phyloP scores from a whole-genome alignment of 2,888 invertebrate genomes.

The Diaphora mendica region DNA sequence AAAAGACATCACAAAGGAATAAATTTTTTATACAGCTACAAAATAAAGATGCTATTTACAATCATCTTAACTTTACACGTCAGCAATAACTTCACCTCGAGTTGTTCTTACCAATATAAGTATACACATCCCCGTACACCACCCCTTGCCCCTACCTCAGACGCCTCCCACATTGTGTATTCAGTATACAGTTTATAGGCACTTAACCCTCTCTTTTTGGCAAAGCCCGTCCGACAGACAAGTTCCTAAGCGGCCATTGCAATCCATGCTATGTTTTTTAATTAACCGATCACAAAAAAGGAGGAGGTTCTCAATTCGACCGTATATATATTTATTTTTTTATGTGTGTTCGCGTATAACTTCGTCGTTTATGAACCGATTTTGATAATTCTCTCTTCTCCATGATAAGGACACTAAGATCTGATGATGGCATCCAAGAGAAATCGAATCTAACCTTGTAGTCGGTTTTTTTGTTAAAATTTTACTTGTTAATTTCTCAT shows the following conservation, averaged over 20 bases:
- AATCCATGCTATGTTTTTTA: constrained; percentile 18
- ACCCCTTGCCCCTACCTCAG: constrained; percentile 23
- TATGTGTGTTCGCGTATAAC: too few relatives aligned
- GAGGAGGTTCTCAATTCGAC: too few relatives aligned
- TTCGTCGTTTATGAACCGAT: too few relatives aligned
- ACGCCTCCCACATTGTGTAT: constrained; percentile 60
- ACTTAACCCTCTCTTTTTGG: constrained; percentile 71
- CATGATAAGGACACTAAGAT: too few relatives aligned
- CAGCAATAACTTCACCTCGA: constrained; percentile 61
- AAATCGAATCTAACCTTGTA: too few relatives aligned
- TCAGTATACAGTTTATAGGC: constrained; percentile 66
- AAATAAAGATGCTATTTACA: constrained; percentile 47
- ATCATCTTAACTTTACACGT: constrained; percentile 54
- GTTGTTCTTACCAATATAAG: constrained; percentile 56
- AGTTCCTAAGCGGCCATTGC: constrained; percentile 26
- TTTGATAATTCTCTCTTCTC: too few relatives aligned
- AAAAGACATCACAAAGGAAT: not conserved
- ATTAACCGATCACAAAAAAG: too few relatives aligned
- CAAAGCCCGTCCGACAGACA: constrained; percentile 52
- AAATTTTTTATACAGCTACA: constrained; percentile 14
- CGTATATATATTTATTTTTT: too few relatives aligned
- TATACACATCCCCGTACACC: constrained; percentile 34
- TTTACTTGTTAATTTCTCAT: too few relatives aligned
- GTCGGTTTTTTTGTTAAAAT: too few relatives aligned
- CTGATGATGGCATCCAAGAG: too few relatives aligned